These are phyloP conservation scores for Crotophaga sulcirostris DNA, from an alignment of 2,113 vertebrate genomes.

Conservation along the genomic window DNA sequence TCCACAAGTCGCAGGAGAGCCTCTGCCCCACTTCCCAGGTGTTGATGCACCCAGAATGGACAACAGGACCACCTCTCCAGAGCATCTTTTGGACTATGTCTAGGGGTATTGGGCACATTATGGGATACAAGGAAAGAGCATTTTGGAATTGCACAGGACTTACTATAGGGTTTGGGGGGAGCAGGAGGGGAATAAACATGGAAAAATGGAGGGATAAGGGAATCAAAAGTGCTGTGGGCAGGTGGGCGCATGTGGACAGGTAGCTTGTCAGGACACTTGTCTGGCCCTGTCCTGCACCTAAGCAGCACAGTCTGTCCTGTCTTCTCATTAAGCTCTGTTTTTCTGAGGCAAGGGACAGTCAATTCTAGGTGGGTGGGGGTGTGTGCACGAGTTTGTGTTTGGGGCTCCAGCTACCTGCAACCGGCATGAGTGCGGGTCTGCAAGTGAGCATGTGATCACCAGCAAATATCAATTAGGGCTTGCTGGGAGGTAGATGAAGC, in stretches of 20 bases:
- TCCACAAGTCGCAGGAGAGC: not conserved
- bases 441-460: not conserved
- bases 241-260: not conserved
- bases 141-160: not conserved
- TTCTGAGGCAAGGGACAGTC: no score
- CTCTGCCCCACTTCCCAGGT: not conserved
- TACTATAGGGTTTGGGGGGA: not conserved
- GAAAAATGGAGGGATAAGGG: not conserved
- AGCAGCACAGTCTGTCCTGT: not conserved
- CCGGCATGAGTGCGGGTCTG: rapidly evolving
- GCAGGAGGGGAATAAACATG: not conserved
- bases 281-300: not conserved
- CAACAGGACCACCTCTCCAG: not conserved
- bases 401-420: not conserved
- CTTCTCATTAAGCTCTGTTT: not conserved
- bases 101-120: not conserved
- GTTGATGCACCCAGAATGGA: not conserved
- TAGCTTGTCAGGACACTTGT: not conserved
- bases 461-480: not conserved
- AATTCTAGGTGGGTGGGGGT: not conserved
- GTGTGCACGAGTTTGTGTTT: rapidly evolving
- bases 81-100: not conserved
- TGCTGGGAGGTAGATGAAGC: not conserved
- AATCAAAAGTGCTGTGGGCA: not conserved
- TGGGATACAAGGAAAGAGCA: not conserved